These are phyloP conservation scores for Oithona nana DNA, from an alignment of 2,888 invertebrate genomes.

Conservation along the genomic window DNA sequence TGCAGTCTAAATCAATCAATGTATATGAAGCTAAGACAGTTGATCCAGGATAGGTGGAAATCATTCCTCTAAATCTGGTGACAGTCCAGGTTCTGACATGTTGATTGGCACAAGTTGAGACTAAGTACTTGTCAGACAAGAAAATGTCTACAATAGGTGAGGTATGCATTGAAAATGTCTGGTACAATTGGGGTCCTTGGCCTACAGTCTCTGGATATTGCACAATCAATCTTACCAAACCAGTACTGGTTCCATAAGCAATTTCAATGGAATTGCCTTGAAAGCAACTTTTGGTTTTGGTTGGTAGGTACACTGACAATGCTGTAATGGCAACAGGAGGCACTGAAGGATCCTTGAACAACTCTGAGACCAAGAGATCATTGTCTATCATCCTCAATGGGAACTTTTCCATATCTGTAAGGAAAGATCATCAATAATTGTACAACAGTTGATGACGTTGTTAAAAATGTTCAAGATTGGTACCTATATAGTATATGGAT, in stretches of 20 bases:
- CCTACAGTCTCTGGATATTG: constrained; percentile 98
- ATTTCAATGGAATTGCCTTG: constrained; percentile 99
- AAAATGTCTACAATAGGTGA: constrained; percentile 43
- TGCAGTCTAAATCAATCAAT: constrained; percentile 58
- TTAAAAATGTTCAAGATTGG: no score
- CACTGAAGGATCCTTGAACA: constrained; percentile 65
- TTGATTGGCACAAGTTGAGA: constrained; percentile 91
- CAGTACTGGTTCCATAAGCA: constrained; percentile 83
- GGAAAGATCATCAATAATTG: no score
- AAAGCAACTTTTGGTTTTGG: constrained; percentile 91
- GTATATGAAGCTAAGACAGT: constrained; percentile 94
- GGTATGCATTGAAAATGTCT: constrained; percentile 91
- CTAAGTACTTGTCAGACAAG: constrained; percentile 79
- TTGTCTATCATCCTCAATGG: constrained; percentile 97
- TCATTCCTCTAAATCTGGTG: constrained; percentile 91
- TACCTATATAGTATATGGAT: constrained; percentile 86
- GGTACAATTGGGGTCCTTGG: constrained; percentile 92
- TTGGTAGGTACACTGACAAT: constrained; percentile 94
- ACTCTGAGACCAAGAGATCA: constrained; percentile 84
- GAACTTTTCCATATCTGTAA: constrained; percentile 99
- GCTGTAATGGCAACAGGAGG: constrained; percentile 89
- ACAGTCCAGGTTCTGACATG: constrained; percentile 95
- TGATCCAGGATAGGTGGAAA: constrained; percentile 94
- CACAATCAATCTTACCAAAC: constrained; percentile 51
- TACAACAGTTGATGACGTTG: no score